Evolutionary conservation across 1,140 invertebrate genomes (phyloP).

Genomic region (Mesaphorura yosii): DNA sequence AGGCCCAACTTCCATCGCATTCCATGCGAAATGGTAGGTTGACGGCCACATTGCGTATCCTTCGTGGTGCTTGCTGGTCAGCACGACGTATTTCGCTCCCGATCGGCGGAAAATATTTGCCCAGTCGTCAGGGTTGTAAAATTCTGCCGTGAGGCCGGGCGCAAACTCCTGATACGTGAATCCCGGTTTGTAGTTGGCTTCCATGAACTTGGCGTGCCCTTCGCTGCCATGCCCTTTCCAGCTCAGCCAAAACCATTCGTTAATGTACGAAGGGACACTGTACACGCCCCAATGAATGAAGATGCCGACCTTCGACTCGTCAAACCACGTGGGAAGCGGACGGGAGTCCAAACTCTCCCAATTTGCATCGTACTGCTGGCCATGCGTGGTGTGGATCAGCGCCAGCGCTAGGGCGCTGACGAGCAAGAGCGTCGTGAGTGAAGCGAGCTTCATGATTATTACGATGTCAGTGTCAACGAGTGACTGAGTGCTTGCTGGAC

Average conservation of each 20-base stretch:
- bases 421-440: no score
- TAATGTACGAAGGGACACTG: not conserved
- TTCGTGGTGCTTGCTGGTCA: conserved; percentile 90
- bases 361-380: not conserved
- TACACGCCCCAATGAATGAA: not conserved
- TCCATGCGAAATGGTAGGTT: conserved; percentile 75
- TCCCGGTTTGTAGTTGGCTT: conserved; percentile 36
- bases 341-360: not conserved
- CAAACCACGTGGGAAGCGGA: not conserved
- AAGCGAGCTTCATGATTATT: no score
- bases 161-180: conserved; percentile 42
- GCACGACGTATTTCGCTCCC: conserved; percentile 52
- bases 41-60: conserved; percentile 83
- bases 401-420: no score
- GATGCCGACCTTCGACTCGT: not conserved
- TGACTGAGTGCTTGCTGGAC: no score
- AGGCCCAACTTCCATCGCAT: conserved; percentile 72
- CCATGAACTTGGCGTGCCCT: conserved; percentile 30
- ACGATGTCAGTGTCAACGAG: no score
- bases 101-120: conserved; percentile 35
- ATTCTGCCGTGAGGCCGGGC: conserved; percentile 35
- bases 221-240: not conserved
- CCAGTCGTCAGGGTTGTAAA: conserved; percentile 35
- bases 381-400: no score
- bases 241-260: not conserved